phyloP scores from a whole-genome alignment of 1,140 invertebrate genomes.

The Bombus turneri region DNA sequence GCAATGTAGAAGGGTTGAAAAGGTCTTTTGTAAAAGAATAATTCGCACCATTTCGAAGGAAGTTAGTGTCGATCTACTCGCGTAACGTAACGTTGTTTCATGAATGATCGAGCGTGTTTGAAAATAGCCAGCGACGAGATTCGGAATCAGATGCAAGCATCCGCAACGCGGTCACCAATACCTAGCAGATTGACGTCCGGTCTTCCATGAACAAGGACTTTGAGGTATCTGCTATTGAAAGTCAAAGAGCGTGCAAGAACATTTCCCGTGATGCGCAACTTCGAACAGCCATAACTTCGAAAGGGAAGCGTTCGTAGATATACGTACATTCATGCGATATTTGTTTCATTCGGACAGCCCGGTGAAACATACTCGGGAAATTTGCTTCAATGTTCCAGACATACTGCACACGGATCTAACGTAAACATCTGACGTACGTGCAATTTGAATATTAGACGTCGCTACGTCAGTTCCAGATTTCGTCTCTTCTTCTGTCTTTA shows the following conservation, averaged over 20 bases:
- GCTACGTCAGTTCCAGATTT: background rate
- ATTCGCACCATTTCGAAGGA: background rate
- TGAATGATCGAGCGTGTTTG: background rate
- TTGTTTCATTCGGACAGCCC: background rate
- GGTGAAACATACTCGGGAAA: background rate
- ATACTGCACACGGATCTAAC: background rate
- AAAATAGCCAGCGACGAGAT: background rate
- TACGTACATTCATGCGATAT: background rate
- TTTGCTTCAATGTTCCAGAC: background rate
- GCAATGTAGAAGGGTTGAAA: no score
- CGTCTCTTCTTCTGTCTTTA: no score
- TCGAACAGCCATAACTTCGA: background rate
- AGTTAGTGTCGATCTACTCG: background rate
- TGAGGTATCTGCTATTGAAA: slow-evolving; percentile 25
- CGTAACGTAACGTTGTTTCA: background rate
- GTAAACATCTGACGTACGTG: background rate
- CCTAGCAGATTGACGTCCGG: background rate
- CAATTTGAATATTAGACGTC: background rate
- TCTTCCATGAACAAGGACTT: slow-evolving; percentile 7
- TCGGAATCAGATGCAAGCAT: background rate
- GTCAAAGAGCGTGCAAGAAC: slow-evolving; percentile 26
- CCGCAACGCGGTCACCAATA: background rate
- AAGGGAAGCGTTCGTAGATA: slow-evolving; percentile 3
- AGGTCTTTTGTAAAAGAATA: no score
- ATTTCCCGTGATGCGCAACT: slow-evolving; percentile 13